A percentile compares a stretch with the other conserved stretches of the same genome.
These are phyloP conservation scores for Trichogramma pretiosum DNA, from an alignment of 1,140 invertebrate genomes.

Conservation along the genomic window DNA sequence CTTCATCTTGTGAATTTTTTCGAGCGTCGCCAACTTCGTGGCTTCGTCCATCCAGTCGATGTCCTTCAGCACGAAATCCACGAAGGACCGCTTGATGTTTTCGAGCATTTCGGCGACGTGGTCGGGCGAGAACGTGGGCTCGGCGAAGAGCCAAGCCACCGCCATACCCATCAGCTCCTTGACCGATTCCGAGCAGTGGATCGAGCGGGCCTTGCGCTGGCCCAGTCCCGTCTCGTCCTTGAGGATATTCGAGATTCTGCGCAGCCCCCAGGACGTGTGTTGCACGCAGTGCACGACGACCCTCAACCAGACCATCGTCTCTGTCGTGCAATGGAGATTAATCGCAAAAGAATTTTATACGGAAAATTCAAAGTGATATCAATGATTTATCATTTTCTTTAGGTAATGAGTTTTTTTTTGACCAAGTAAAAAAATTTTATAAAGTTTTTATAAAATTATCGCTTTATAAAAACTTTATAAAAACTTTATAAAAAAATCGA, in stretches of 20 bases:
- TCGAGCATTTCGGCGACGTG: constrained; percentile 50
- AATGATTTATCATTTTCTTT: too few relatives aligned
- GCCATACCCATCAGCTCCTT: too few relatives aligned
- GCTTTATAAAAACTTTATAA: too few relatives aligned
- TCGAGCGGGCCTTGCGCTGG: constrained; percentile 36
- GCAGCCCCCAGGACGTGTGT: constrained; percentile 52
- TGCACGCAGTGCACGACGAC: constrained; percentile 55
- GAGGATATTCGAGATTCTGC: constrained; percentile 33
- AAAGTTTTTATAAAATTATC: too few relatives aligned
- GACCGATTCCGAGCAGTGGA: constrained; percentile 55
- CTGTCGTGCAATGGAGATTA: too few relatives aligned
- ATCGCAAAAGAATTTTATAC: too few relatives aligned
- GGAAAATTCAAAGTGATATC: too few relatives aligned
- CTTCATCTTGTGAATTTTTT: constrained; percentile 65
- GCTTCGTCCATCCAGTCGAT: constrained; percentile 76
- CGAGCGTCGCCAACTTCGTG: constrained; percentile 65
- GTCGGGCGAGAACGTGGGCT: constrained; percentile 31
- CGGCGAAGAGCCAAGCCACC: constrained; percentile 37
- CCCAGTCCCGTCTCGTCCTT: constrained; percentile 30
- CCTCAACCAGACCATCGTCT: constrained; percentile 61
- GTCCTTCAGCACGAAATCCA: constrained; percentile 54
- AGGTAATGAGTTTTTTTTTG: too few relatives aligned
- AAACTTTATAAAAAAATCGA: too few relatives aligned
- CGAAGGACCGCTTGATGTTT: constrained; percentile 69
- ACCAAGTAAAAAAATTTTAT: too few relatives aligned